phyloP scores from a whole-genome alignment of 2,888 invertebrate species.

The Drosophila picticornis region DNA sequence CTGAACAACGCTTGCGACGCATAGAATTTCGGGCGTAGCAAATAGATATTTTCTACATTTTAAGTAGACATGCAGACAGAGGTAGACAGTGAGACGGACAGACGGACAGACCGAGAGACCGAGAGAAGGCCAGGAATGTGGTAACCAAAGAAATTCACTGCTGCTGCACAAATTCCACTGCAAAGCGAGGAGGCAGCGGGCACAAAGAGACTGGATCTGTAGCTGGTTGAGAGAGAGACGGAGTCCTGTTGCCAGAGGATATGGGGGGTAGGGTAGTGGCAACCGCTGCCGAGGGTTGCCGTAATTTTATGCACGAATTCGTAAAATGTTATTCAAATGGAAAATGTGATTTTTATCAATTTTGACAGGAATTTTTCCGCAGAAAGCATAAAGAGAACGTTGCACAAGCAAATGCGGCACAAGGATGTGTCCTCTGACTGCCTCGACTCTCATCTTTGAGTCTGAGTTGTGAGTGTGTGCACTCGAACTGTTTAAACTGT shows the following conservation, averaged over 20 bases:
- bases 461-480: constrained; percentile 16
- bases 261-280: constrained; percentile 30
- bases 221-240: not conserved
- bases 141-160: constrained; percentile 66
- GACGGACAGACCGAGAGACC: not conserved
- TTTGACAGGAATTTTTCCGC: constrained; percentile 82
- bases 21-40: constrained; percentile 69
- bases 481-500: constrained; percentile 31
- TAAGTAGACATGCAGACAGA: constrained; percentile 65
- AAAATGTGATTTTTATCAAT: constrained; percentile 85
- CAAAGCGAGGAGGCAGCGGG: constrained; percentile 31
- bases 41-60: constrained; percentile 80
- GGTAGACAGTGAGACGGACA: constrained; percentile 4
- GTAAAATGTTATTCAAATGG: constrained; percentile 84
- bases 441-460: constrained; percentile 2
- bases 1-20: constrained; percentile 39
- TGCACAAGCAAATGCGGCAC: constrained; percentile 44
- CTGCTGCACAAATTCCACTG: constrained; percentile 70
- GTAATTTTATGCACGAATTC: constrained; percentile 85
- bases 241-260: constrained; percentile 1
- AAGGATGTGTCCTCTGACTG: constrained; percentile 50
- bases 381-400: constrained; percentile 60
- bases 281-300: constrained; percentile 53
- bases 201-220: not conserved
- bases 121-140: constrained; percentile 56